These are phyloP conservation scores for Formicarius rufipectus DNA, from an alignment of 2,113 vertebrate genomes.

Conservation along the genomic window DNA sequence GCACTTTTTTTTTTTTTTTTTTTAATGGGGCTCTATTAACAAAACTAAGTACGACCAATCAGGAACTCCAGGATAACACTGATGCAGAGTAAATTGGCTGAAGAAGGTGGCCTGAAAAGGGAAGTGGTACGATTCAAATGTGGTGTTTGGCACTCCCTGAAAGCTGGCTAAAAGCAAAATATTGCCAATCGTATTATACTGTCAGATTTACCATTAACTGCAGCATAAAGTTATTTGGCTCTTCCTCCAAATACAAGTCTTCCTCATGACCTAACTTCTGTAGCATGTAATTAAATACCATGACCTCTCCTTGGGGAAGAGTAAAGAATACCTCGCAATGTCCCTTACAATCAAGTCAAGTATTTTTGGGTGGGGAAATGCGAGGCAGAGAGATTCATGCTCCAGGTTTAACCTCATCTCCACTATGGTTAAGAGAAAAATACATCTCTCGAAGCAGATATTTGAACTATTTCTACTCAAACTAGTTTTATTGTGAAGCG, in stretches of 20 bases:
- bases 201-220: neutral
- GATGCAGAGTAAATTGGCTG: slow-evolving; percentile 63
- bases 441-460: slow-evolving; percentile 28
- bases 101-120: neutral
- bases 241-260: slow-evolving; percentile 23
- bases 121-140: slow-evolving; percentile 27
- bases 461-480: neutral
- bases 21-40: slow-evolving; percentile 66
- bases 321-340: slow-evolving; percentile 38
- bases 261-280: slow-evolving; percentile 19
- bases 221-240: slow-evolving; percentile 30
- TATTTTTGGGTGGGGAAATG: neutral
- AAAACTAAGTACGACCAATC: slow-evolving; percentile 71
- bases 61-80: slow-evolving; percentile 67
- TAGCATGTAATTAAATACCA: slow-evolving; percentile 34
- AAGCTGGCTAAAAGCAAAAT: slow-evolving; percentile 43
- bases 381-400: neutral
- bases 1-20: slow-evolving; percentile 66
- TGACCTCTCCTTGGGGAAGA: slow-evolving; percentile 4
- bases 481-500: neutral
- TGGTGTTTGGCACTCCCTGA: slow-evolving; percentile 59
- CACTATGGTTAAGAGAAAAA: slow-evolving; percentile 30
- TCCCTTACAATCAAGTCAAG: slow-evolving; percentile 31
- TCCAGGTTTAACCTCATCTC: slow-evolving; percentile 16
- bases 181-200: neutral